Evolutionary conservation across 2,888 invertebrate species (phyloP), one percentile per base, ranked within the genome.

Genomic region (Limnephilus rhombicus): DNA sequence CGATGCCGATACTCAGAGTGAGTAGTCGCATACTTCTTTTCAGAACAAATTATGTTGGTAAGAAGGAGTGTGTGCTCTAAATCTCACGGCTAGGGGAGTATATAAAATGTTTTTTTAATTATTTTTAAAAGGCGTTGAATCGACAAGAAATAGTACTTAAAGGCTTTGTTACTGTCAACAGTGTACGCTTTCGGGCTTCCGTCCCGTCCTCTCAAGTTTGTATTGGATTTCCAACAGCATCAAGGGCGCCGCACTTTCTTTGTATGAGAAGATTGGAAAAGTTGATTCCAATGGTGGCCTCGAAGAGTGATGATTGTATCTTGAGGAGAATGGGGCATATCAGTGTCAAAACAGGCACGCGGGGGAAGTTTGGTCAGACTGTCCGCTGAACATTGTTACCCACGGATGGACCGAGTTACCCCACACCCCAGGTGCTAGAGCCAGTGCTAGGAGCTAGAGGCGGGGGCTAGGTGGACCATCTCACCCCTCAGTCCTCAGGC

Each of bases 181-280:
- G 9, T 68, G 68, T n/a, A n/a, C 68, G 68, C 68, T 9, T 68
- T 68, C 7, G 68, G 82, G 82, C 82, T 82, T 82, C 18, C 81
- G 53, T 53, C 53, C 24, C 24, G 68, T 68, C 68, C 24, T 68
- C 68, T 68, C 68, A 68, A 68, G 68, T 68, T 68, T 68, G 68
- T 68, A n/a, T 68, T n/a, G 18, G 34, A 24, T 83, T 37, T 83
- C 83, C 37, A 83, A 34, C 34, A 15, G 41, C 9, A 68, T 81
- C 18, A n/a, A 12, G 81, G 31, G 18, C 41, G 15, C 24, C 37
- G 34, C 24, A n/a, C 82, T 41, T 80, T 91, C 86, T 41, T 87
- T 85, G 18, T 85, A 49, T 13, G 49, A 29, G 15, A 31, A 91
- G 86, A 91, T 91, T 81, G 82, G 81, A 88, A 80, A 91, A 91